Evolutionary conservation across 2,797 vertebrate genomes (phyloP), one percentile per base, ranked within the genome.

Genomic region (Oryzias dopingdopingensis): DNA sequence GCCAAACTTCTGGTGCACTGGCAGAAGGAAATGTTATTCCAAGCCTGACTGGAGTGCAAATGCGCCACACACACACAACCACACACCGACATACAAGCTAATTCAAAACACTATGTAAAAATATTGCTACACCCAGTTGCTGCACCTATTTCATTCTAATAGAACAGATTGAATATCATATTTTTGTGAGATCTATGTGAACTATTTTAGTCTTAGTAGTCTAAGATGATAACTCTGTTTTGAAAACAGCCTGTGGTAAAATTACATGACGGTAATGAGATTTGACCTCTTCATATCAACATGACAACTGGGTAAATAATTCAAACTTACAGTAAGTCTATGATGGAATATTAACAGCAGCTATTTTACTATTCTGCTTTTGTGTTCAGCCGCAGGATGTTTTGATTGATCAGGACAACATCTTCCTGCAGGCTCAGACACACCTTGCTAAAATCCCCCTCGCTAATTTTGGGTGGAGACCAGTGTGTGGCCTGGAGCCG

Each of bases 401-500:
- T 56, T 48, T 41, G 48, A 67, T 67, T 76, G 45, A 40, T 56
- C 40, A 37, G 59, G 59, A 70, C 59, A 68, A 74, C 65, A 70
- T 81, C 54, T 43, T 76, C 69, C 62, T 62, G 60, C 50, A 45
- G 62, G 59, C 45, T 72, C 59, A 76, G 55, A 66, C 42, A 54
- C 48, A 62, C 61, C 60, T 59, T 63, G 45, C 71, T 67, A 59
- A 57, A 79, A 75, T 10, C 78, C 44, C 69, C 68, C 65, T 53
- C 61, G 56, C 67, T 70, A 62, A 49, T 80, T 68, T 76, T 47
- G 22, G 72, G 49, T 20, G 10, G 50, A 44, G 59, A 66, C 52
- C 70, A 76, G 68, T 64, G 63, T 37, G 42, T 74, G 63, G 72
- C 69, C 65, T 41, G 42, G 51, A 64, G 59, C 69, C 76, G 70